Evolutionary conservation across 2,888 invertebrate genomes (phyloP), one percentile per base, ranked within the genome.

Genomic region (Drosophila dives): DNA sequence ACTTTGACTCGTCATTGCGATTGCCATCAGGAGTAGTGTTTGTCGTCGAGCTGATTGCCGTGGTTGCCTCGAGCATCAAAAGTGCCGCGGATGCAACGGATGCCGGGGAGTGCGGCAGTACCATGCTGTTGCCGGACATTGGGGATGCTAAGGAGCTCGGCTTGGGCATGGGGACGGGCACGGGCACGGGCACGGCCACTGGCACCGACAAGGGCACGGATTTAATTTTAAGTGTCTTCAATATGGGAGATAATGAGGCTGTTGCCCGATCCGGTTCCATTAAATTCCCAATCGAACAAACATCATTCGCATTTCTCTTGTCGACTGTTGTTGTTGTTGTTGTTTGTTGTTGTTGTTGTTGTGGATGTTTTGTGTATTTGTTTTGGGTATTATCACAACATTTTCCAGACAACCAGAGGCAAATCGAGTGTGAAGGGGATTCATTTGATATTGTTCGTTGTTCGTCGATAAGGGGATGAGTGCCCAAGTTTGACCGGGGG

Each of bases 291-390:
- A 90, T 80, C 66, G 84, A 74, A 77, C 88, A 87, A 83, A 92
- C 86, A 90, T 91, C 87, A 75, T 92, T 92, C 77, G 91, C 92
- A 87, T 92, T 92, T 89, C 89, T 82, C 86, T 91, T 91, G 85
- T 91, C 89, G 78, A 86, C 90, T 90, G 61, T 62, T 60, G 23
- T 64, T 56, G 61, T 72, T 68, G 32, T 53, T 55, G 55, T 45
- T 20, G 45, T 12, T 55, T 55, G 38, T 55, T 34, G 1, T 42
- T 20, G 2, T 20, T 12, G 42, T 54, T 45, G 71, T 64, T 26
- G 59, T 75, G 23, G 45, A 45, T 45, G n/a, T 68, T 20, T 55
- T 73, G 54, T 65, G 56, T 49, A 56, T 58, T 58, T 69, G 53
- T 56, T 45, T 60, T 49, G 42, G 60, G 56, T 49, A 58, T 60